These are phyloP conservation scores for Falco concolor DNA, from an alignment of 2,797 vertebrate species.

Conservation along the genomic window DNA sequence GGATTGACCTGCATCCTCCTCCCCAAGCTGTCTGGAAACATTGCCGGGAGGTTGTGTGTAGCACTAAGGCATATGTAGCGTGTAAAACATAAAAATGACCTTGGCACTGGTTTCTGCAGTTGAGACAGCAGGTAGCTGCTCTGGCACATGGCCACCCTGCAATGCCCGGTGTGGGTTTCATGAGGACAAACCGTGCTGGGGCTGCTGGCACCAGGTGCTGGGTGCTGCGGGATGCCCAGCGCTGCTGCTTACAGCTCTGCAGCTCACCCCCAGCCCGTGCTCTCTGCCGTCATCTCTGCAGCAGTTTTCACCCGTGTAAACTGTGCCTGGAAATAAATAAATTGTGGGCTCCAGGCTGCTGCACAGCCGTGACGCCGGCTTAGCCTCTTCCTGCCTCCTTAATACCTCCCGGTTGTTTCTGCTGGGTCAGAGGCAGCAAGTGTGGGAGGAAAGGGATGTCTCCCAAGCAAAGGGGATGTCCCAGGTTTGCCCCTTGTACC, in stretches of 20 bases:
- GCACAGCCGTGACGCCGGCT: not conserved
- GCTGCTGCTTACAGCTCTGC: not conserved
- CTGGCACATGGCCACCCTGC: not conserved
- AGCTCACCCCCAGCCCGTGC: not conserved
- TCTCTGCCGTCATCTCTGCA: not conserved
- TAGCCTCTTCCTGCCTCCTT: not conserved
- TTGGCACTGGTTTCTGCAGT: not conserved
- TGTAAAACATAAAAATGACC: not conserved
- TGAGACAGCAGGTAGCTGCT: not conserved
- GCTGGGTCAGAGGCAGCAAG: not conserved
- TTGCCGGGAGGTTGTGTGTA: not conserved
- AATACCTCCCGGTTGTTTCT: not conserved
- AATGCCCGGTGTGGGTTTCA: not conserved
- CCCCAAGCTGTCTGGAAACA: not conserved
- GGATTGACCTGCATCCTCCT: not conserved
- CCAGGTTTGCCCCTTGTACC: not conserved
- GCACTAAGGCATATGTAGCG: accelerated
- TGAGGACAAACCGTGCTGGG: not conserved
- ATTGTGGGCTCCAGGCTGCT: not conserved
- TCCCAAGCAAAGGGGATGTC: not conserved
- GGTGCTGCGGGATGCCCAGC: not conserved
- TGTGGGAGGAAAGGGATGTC: not conserved
- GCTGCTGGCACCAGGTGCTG: not conserved
- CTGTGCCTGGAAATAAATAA: not conserved
- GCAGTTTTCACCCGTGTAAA: not conserved